These are phyloP conservation scores for Eumacrocentrus americanus DNA, from an alignment of 2,888 invertebrate genomes.

Conservation along the genomic window DNA sequence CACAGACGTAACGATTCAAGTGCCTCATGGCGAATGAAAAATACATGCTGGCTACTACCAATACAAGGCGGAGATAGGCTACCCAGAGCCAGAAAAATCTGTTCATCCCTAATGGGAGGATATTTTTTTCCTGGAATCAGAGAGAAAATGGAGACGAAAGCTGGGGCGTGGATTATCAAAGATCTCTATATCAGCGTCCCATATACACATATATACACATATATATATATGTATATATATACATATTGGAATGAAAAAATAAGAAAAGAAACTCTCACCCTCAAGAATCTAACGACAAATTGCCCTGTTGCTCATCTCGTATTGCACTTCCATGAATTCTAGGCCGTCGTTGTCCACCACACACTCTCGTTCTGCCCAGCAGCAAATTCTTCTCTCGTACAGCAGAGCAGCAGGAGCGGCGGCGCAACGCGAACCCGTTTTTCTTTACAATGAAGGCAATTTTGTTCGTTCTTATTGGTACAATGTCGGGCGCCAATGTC, in stretches of 20 bases:
- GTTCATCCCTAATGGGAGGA: slow-evolving; percentile 32
- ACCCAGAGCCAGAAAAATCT: slow-evolving; percentile 35
- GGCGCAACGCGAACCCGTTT: slow-evolving; percentile 29
- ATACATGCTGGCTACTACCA: slow-evolving; percentile 24
- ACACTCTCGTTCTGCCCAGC: slow-evolving; percentile 6
- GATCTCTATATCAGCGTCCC: neutral
- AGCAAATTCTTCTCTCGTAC: slow-evolving; percentile 1
- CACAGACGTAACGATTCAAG: slow-evolving; percentile 6
- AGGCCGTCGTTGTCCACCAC: slow-evolving; percentile 26
- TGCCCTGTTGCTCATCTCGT: slow-evolving; percentile 37
- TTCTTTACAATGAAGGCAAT: slow-evolving; percentile 6
- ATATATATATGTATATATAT: neutral
- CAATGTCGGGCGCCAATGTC: neutral
- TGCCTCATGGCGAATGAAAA: slow-evolving; percentile 33
- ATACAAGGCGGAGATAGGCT: slow-evolving; percentile 4
- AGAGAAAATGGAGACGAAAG: slow-evolving; percentile 13
- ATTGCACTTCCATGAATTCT: slow-evolving; percentile 43
- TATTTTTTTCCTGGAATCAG: slow-evolving; percentile 27
- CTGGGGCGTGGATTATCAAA: slow-evolving; percentile 13
- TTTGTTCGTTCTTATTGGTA: neutral
- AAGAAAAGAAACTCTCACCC: slow-evolving; percentile 34
- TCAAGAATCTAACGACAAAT: slow-evolving; percentile 32
- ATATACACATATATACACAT: neutral
- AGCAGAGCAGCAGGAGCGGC: neutral
- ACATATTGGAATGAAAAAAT: neutral